phyloP scores from a whole-genome alignment of 2,888 invertebrate species.

The Eueremaeus valkanovi region DNA sequence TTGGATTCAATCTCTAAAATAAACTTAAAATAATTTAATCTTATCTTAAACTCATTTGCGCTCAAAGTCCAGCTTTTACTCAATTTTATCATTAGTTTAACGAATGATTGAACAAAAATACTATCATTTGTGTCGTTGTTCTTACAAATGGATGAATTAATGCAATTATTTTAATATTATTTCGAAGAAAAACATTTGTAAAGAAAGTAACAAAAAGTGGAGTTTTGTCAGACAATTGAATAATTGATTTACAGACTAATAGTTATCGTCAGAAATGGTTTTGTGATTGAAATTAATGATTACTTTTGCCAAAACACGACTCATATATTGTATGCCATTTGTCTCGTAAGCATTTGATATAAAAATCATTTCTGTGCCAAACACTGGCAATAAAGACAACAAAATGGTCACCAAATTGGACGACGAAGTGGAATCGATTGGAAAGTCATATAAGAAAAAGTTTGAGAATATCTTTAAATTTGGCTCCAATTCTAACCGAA shows the following conservation, averaged over 20 bases:
- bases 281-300: no score
- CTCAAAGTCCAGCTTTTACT: background rate
- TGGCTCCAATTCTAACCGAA: background rate
- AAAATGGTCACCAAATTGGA: background rate
- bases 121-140: no score
- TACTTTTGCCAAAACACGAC: no score
- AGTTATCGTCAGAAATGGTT: no score
- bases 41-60: slow-evolving; percentile 8
- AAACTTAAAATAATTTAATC: background rate
- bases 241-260: no score
- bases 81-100: slow-evolving; percentile 8
- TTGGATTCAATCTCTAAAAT: background rate
- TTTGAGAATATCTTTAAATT: background rate
- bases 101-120: slow-evolving; percentile 3
- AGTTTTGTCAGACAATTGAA: background rate
- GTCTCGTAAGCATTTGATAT: no score
- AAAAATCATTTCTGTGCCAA: no score
- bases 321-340: no score
- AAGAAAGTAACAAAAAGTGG: background rate
- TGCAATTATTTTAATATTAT: no score
- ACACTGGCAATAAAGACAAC: background rate
- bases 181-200: background rate
- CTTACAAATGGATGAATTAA: no score
- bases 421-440: background rate
- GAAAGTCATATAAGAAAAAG: slow-evolving; percentile 1